Base-by-base conservation (phyloP, 2,113 vertebrate species). In the Puntigrus tetrazona region DNA sequence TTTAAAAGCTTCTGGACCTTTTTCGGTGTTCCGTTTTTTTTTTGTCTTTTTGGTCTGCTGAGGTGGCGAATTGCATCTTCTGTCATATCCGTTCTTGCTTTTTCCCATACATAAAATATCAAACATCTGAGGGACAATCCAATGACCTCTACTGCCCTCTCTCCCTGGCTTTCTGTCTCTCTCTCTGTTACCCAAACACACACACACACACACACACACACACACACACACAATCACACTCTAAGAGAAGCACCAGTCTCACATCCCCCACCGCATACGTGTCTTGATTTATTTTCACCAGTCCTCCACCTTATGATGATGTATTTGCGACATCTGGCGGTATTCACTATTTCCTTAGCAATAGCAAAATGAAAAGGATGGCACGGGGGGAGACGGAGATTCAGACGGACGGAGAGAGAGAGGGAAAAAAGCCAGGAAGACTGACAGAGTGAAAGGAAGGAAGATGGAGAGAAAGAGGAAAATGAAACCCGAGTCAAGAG, bases 321-420 rank as follows among this genome's bases (percentile, higher is more conserved):
- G 95, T 93, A 96, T 98, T 97, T 99, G 98, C 97, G 97, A 99
- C 98, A 99, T 99, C 98, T 99, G 97, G 96, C 95, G 97, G 98
- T 92, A 89, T 92, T 91, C 82, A 89, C 91, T 93, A 96, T 94
- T 96, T 94, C 93, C 93, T 91, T 92, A 90, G 87, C 75, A 84
- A 91, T 82, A 31, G 61, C 86, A 57, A 83, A 63, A 85, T 84
- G 65, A 87, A 77, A 55, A 87, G 38, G 70, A 87, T 38, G n/a
- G 25, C 61, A 55, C 14, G 13, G 57, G 8, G 13, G 20, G 86
- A 77, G 47, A 63, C 3, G n/a, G 63, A 52, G 41, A 82, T 88
- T 89, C 88, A 84, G 81, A 89, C 84, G n/a, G 87, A 38, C 61
- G 82, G 88, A 45, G 88, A 81, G 72, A 77, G 84, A 55, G 52